phyloP scores from a whole-genome alignment of 2,797 vertebrate genomes.

The Gastrophryne carolinensis region DNA sequence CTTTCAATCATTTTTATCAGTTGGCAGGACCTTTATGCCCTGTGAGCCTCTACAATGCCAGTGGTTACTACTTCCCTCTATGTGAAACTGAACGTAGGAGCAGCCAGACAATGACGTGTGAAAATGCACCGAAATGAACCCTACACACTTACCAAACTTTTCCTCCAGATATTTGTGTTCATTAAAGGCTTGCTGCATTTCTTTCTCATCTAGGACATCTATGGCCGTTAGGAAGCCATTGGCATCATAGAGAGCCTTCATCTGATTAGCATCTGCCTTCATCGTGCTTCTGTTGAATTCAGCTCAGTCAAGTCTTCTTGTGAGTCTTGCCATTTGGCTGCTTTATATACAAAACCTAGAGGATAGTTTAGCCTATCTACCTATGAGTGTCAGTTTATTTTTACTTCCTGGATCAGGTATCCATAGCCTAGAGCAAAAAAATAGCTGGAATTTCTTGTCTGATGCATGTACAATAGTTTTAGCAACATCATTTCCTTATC shows the following conservation, averaged over 20 bases:
- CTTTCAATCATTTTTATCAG: background rate
- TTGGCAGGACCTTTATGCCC: too few species aligned
- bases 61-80: too few species aligned
- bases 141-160: slow-evolving; percentile 72
- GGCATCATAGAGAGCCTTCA: slow-evolving; percentile 62
- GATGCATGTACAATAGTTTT: too few species aligned
- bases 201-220: slow-evolving; percentile 61
- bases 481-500: too few species aligned
- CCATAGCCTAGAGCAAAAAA: too few species aligned
- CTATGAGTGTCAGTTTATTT: too few species aligned
- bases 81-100: background rate
- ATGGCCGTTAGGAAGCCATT: slow-evolving; percentile 70
- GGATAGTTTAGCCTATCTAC: too few species aligned
- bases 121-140: background rate
- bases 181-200: slow-evolving; percentile 64
- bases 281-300: background rate
- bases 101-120: background rate
- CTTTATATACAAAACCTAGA: slow-evolving; percentile 14
- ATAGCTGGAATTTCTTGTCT: too few species aligned
- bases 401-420: too few species aligned
- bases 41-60: too few species aligned
- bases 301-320: background rate
- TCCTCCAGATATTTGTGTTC: slow-evolving; percentile 69
- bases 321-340: background rate
- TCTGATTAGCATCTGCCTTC: slow-evolving; percentile 31